Conservation (phyloP, 35 echinoderm and acorn worm species). For the Holothuria glaberrima region DNA sequence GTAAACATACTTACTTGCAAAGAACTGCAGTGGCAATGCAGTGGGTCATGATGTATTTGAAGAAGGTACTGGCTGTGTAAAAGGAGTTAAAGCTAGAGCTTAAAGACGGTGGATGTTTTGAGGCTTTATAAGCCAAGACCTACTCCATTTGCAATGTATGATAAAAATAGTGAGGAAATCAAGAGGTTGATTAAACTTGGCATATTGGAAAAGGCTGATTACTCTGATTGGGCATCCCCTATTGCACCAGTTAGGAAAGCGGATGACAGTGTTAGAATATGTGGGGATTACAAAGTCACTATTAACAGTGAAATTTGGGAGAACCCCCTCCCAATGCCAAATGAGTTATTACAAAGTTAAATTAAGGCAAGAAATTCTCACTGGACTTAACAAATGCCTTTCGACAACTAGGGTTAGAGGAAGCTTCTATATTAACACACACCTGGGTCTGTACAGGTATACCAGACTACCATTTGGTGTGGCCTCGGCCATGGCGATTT, state of each 20-base stretch:
- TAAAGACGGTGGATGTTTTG: background rate
- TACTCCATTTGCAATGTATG: constrained; percentile 41
- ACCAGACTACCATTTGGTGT: constrained; percentile 14
- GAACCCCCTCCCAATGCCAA: constrained; percentile 43
- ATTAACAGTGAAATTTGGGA: constrained; percentile 53
- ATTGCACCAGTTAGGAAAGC: constrained; percentile 54
- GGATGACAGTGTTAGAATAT: constrained; percentile 63
- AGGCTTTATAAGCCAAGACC: constrained; percentile 18
- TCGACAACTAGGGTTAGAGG: background rate
- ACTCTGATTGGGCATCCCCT: constrained; percentile 53
- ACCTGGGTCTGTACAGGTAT: background rate
- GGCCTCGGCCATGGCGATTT: background rate
- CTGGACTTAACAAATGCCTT: constrained; percentile 58
- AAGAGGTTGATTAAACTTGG: constrained; percentile 9
- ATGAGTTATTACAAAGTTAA: constrained; percentile 5
- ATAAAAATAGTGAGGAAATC: constrained; percentile 42
- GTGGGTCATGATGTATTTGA: background rate
- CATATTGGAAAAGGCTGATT: constrained; percentile 10
- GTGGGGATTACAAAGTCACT: constrained; percentile 76
- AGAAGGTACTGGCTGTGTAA: background rate
- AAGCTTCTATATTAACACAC: background rate
- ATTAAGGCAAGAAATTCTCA: background rate
- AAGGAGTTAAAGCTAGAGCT: constrained; percentile 6
- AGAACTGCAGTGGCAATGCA: background rate
- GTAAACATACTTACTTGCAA: background rate